Base-by-base conservation (phyloP, 2,113 vertebrate species). In the Rousettus leschenaultii region DNA sequence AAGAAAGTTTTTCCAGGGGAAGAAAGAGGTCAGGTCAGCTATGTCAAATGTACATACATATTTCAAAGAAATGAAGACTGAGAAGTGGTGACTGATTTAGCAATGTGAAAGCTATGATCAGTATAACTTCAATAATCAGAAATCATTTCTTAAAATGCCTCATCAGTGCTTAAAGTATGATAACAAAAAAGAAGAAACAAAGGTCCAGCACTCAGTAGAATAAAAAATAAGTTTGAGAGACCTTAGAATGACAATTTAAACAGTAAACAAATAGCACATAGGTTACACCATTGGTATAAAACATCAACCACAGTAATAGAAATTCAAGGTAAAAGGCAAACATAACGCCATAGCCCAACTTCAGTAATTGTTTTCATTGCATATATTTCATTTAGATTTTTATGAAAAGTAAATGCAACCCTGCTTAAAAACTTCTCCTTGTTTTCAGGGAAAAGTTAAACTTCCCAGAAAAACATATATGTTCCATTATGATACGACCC, bases 171-270 rank as follows among this genome's bases (percentile, higher is more conserved):
- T 75, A 30, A 92, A 63, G 6, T 65, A 70, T 4, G 48, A 70
- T 33, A 82, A 85, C 66, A 14, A 70, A 40, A 55, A 61, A 92
- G n/a, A 77, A 91, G 51, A 94, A 91, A 74, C 3, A 74, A 86
- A n/a, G 9, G 0, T 53, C 24, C 66, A 70, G 19, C 5, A 40
- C 8, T n/a, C 18, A 6, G 18, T 0, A 68, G 24, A 86, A 30
- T 68, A 73, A 55, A 33, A 78, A 65, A 11, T 45, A 48, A 78
- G 18, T 35, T 1, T 57, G 15, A 51, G 66, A 92, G 71, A 85
- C 11, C 14, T n/a, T 5, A 5, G 65, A 74, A 59, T 1, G 30
- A 77, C 2, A 24, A 21, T 26, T 77, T 51, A 74, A 87, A 77
- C 51, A 0, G 5, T 30, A 28, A 71, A 66, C 30, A 87, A 95